Base-by-base conservation (phyloP, 2,113 vertebrate genomes). In the Callipepla squamata region DNA sequence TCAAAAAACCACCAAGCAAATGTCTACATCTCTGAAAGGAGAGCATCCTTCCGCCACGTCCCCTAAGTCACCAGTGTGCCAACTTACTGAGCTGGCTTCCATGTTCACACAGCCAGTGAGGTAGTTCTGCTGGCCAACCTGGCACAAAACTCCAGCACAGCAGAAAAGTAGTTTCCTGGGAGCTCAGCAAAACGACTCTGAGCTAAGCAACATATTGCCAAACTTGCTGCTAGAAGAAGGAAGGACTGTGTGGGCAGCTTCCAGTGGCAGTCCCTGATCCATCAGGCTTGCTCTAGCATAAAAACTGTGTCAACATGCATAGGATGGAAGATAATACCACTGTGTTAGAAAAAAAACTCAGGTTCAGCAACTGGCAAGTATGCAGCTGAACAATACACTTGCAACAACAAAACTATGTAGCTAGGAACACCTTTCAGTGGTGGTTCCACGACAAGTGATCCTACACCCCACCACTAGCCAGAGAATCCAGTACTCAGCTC, bases 251-350 rank as follows among this genome's bases (percentile, higher is more conserved):
- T 1, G n/a, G 22, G 55, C 36, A 57, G 40, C 76, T 50, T 34
- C 65, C 17, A 16, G 2, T 25, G 57, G 36, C 18, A 3, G 47
- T 62, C 44, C 62, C 26, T 1, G 1, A 38, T 20, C 76, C 42
- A 25, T 5, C 18, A 7, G 21, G 36, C 17, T 61, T 58, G 70
- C 80, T 21, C 42, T 59, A 40, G 30, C 28, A 21, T 0, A 12
- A 58, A 51, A 53, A 6, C 53, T 13, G 5, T 0, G 9, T 28
- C 40, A 20, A 34, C 34, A 0, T 26, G 65, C 47, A 9, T 0
- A 11, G 38, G 40, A 40, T 4, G 26, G 51, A 61, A 57, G 21
- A 38, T 66, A 73, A 74, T 3, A 17, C 47, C 45, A 13, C 32
- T 36, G 14, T 20, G 15, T 65, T 15, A 62, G 51, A 42, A 62